Base-by-base conservation (phyloP, 1,140 invertebrate genomes). In the Drosophila mojavensis region DNA sequence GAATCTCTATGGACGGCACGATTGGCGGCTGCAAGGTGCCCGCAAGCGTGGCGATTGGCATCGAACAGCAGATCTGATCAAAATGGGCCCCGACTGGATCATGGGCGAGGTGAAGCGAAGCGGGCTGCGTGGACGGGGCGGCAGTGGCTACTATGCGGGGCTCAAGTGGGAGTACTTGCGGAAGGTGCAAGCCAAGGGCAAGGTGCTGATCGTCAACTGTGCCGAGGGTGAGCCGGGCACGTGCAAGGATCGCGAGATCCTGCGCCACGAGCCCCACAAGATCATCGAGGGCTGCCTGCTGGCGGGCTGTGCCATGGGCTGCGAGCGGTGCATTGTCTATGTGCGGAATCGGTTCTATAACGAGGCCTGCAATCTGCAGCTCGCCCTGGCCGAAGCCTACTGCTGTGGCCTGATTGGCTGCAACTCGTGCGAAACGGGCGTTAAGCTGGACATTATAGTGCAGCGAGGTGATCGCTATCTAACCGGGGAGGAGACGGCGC, bases 321-420 rank as follows among this genome's bases (percentile, higher is more conserved):
- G 99, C 47, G 94, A 96, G 78, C 98, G 97, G 26, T 98, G 98
- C 2, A 99, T 99, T 86, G 99, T 99, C 92, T 99, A 99, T 91
- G 98, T 99, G 72, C 94, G 99, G 85, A 99, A 98, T 82, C 98
- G 99, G 93, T 99, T 99, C 93, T 99, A 99, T 93, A 99, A 99
- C 94, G 99, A 99, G 94, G 97, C 98, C 5, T 98, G 97, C 15
- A 99, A 99, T 89, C 95, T 99, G 93, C 98, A 99, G 94, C 95
- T 99, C 33, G 98, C 98, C 11, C 98, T 99, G 85, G 96, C 97
- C 78, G 98, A 99, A 95, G 98, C 98, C 5, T 99, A 99, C 92
- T 95, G 98, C 93, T 96, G 97, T 50, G 98, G 98, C 28, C 94
- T 98, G 0, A 95, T 99, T 64, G 99, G 99, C 6, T 98, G 98